Percentiles rank a stretch among this genome's conserved stretches.
phyloP scores from a whole-genome alignment of 1,140 invertebrate genomes.

The Leptopilina clavipes region DNA sequence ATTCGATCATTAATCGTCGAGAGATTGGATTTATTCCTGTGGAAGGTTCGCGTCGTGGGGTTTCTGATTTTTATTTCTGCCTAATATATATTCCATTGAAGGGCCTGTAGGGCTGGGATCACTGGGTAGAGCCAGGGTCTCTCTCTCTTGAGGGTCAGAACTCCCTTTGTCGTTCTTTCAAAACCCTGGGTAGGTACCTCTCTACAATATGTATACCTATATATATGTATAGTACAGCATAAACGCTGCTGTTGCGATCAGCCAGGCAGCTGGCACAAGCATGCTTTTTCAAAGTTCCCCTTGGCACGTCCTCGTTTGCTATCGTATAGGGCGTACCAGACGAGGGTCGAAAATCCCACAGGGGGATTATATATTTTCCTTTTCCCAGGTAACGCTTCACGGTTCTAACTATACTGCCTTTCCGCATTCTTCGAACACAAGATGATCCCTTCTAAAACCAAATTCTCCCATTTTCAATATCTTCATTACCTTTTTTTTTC shows the following conservation, averaged over 20 bases:
- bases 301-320: constrained; percentile 39
- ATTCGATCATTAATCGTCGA: constrained; percentile 13
- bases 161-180: constrained; percentile 62
- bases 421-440: constrained; percentile 48
- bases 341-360: constrained; percentile 66
- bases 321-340: constrained; percentile 39
- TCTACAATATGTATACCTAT: background rate
- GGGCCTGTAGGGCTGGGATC: constrained; percentile 39
- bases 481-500: background rate
- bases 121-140: constrained; percentile 49
- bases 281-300: constrained; percentile 64
- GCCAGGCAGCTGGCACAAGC: constrained; percentile 56
- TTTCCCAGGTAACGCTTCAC: constrained; percentile 56
- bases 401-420: constrained; percentile 42
- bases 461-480: background rate
- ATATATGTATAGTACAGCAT: constrained; percentile 39
- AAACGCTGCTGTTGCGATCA: constrained; percentile 48
- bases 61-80: constrained; percentile 47
- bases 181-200: constrained; percentile 39
- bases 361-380: constrained; percentile 66
- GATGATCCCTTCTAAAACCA: constrained; percentile 46
- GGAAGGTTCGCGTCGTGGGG: constrained; percentile 50
- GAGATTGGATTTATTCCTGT: constrained; percentile 44
- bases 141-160: constrained; percentile 59
- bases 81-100: constrained; percentile 65